These are phyloP conservation scores for Meles meles DNA, from an alignment of 2,113 vertebrate species.

Conservation along the genomic window DNA sequence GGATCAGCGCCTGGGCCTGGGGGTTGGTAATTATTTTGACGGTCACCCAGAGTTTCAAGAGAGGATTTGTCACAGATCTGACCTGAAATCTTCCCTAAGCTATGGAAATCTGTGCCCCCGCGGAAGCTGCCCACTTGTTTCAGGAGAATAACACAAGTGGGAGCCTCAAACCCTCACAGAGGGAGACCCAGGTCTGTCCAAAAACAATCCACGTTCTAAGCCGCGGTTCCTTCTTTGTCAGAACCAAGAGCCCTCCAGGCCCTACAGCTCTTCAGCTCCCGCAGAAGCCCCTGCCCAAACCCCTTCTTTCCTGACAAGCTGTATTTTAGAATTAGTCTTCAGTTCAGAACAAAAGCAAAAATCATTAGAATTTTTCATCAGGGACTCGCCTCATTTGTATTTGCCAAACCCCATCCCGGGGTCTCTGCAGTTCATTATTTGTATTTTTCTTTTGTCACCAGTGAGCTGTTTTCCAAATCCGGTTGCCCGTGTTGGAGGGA, in stretches of 20 bases:
- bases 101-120: not conserved
- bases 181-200: not conserved
- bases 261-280: not conserved
- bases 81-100: not conserved
- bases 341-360: conserved; percentile 43
- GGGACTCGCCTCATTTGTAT: conserved; percentile 30
- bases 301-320: not conserved
- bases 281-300: not conserved
- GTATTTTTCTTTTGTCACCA: not conserved
- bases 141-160: not conserved
- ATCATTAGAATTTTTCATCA: conserved; percentile 46
- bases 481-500: conserved; percentile 2
- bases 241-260: not conserved
- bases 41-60: not conserved
- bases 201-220: not conserved
- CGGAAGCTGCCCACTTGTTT: not conserved
- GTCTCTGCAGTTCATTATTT: conserved; percentile 19
- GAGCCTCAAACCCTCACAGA: not conserved
- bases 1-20: not conserved
- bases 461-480: conserved; percentile 36
- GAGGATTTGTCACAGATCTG: not conserved
- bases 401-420: not conserved
- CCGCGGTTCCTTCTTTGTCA: not conserved
- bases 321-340: conserved; percentile 44
- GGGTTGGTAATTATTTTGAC: not conserved